These are phyloP conservation scores for Nothura maculosa DNA, from an alignment of 2,797 vertebrate genomes.

Conservation along the genomic window DNA sequence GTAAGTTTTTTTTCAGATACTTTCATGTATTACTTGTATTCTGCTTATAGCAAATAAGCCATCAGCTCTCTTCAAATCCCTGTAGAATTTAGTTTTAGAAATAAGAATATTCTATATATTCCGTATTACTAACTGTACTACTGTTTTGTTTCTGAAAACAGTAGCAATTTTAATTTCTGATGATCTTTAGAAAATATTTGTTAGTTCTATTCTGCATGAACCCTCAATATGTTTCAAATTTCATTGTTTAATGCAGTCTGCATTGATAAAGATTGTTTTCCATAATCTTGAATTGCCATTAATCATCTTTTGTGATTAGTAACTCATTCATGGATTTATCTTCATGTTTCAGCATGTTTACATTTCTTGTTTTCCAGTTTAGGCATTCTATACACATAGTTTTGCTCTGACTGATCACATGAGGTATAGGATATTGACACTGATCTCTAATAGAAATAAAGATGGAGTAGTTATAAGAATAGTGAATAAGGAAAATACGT, in stretches of 20 bases:
- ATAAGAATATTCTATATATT: neutral
- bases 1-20: neutral
- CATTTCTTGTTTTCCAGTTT: neutral
- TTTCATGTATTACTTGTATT: neutral
- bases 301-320: neutral
- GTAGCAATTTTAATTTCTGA: neutral
- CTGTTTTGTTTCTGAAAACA: neutral
- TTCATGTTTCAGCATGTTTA: neutral
- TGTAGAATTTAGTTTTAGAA: neutral
- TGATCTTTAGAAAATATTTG: neutral
- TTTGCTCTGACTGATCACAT: neutral
- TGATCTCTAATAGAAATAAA: neutral
- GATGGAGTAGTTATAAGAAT: neutral
- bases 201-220: neutral
- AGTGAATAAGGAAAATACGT: neutral
- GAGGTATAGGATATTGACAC: neutral
- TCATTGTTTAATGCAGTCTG: neutral
- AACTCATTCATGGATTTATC: neutral
- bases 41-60: neutral
- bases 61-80: neutral
- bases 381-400: neutral
- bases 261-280: neutral
- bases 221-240: neutral
- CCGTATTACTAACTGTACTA: neutral
- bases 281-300: neutral